A percentile compares a stretch with the other conserved stretches of the same genome.
These are phyloP conservation scores for Pangasius macronema DNA, from an alignment of 2,797 vertebrate genomes.

Conservation along the genomic window DNA sequence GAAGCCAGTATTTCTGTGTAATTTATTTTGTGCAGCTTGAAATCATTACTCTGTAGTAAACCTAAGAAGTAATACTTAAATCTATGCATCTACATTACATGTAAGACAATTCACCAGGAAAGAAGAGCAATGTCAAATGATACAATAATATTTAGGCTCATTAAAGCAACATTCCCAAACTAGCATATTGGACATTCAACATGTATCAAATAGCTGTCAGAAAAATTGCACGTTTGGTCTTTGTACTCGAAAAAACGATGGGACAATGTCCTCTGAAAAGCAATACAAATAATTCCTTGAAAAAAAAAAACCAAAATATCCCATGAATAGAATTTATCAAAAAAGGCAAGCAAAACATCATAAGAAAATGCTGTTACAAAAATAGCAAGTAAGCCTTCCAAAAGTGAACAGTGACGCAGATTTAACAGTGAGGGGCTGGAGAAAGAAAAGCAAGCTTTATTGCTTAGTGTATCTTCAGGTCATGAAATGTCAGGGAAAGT, in stretches of 20 bases:
- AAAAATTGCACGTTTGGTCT: conserved; percentile 72
- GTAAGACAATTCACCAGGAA: conserved; percentile 65
- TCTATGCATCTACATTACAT: conserved; percentile 66
- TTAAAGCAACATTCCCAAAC: conserved; percentile 63
- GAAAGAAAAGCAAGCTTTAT: conserved; percentile 51
- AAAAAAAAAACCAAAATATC: conserved; percentile 50
- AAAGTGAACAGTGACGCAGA: conserved; percentile 40
- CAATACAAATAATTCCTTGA: conserved; percentile 69
- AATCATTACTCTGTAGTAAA: conserved; percentile 48
- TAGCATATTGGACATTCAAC: conserved; percentile 64
- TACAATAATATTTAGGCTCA: conserved; percentile 59
- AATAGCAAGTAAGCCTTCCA: conserved; percentile 69
- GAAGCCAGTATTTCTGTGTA: conserved; percentile 24
- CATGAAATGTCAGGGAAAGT: conserved; percentile 38
- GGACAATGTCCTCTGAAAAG: conserved; percentile 63
- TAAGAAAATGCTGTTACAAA: conserved; percentile 78
- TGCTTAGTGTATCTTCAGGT: conserved; percentile 57
- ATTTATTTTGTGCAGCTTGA: conserved; percentile 71
- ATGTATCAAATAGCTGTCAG: conserved; percentile 70
- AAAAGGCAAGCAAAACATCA: conserved; percentile 74
- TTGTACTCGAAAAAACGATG: conserved; percentile 65
- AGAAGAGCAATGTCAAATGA: conserved; percentile 58
- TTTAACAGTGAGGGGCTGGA: conserved; percentile 27
- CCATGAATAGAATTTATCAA: conserved; percentile 74
- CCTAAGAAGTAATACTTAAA: conserved; percentile 29